Base-by-base conservation (phyloP, 2,797 vertebrate genomes). In the Pangasius djambal region DNA sequence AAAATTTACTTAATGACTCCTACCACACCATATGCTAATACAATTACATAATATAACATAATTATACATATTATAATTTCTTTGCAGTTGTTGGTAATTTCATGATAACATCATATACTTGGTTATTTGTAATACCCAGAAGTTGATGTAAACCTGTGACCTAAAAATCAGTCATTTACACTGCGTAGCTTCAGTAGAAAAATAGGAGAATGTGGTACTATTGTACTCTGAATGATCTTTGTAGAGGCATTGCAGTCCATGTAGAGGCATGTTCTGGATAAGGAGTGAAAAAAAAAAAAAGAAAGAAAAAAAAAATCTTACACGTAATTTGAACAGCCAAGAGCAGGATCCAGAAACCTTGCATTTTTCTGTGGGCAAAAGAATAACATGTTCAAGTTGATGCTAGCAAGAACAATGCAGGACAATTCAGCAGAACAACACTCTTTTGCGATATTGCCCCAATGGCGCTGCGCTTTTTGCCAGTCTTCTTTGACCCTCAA, bases 271-370 rank as follows among this genome's bases (percentile, higher is more conserved):
- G 31, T 28, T 72, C n/a, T 85, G 9, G n/a, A 70, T 55, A 4
- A 34, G 12, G 48, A 65, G 40, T 83, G 55, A 44, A 20, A 13
- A 48, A 44, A 20, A 13, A 48, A 48, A 67, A 48, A 37, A n/a
- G 5, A 6, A 6, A 34, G 25, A 25, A 2, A 4, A n/a, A 20
- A n/a, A 48, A 37, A 18, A 52, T 83, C 91, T 91, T 87, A 92
- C 92, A 89, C 50, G 74, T 83, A 81, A 85, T 63, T 44, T 89
- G 40, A 22, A 79, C 48, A 37, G 75, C n/a, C 13, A 86, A 59
- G 50, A 90, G 48, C 25, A 92, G 87, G 37, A 92, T 67, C 89
- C 88, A 85, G 28, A 90, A 50, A 57, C 28, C 25, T 85, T 87
- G 88, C 90, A 89, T 87, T 86, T 72, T 87, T 88, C 85, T 92